Evolutionary conservation across 2,113 vertebrate genomes (phyloP).

Genomic region (Tetraodon nigroviridis): DNA sequence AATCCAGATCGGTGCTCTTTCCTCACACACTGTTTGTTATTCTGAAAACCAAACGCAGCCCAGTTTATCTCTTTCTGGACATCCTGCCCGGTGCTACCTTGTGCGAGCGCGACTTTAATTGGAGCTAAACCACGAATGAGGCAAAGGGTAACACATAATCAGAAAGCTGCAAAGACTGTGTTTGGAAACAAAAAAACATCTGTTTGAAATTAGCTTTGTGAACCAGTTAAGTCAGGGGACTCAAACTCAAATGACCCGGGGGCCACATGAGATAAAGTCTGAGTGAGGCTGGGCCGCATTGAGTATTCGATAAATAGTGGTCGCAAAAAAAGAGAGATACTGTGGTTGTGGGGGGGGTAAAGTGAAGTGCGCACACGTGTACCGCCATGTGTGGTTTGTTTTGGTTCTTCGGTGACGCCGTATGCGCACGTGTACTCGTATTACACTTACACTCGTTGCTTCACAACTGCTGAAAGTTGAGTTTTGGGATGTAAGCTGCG

Average conservation of each 20-base stretch:
- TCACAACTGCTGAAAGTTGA: too few species aligned
- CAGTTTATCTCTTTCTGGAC: background rate
- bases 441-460: too few species aligned
- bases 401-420: too few species aligned
- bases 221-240: constrained; percentile 10
- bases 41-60: constrained; percentile 1
- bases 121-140: background rate
- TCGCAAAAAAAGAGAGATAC: too few species aligned
- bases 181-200: background rate
- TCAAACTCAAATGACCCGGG: background rate
- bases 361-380: too few species aligned
- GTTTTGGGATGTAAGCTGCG: too few species aligned
- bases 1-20: background rate
- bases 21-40: constrained; percentile 4
- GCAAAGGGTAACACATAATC: constrained; percentile 1
- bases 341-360: too few species aligned
- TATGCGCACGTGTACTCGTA: too few species aligned
- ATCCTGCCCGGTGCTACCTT: background rate
- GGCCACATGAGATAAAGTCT: too few species aligned
- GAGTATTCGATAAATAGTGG: too few species aligned
- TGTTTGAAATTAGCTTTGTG: constrained; percentile 10
- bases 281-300: too few species aligned
- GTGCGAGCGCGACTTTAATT: background rate
- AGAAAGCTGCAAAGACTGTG: background rate
- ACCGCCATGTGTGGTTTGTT: too few species aligned